phyloP scores from a whole-genome alignment of 2,113 vertebrate genomes.

The Cryptomyrus ogoouensis region DNA sequence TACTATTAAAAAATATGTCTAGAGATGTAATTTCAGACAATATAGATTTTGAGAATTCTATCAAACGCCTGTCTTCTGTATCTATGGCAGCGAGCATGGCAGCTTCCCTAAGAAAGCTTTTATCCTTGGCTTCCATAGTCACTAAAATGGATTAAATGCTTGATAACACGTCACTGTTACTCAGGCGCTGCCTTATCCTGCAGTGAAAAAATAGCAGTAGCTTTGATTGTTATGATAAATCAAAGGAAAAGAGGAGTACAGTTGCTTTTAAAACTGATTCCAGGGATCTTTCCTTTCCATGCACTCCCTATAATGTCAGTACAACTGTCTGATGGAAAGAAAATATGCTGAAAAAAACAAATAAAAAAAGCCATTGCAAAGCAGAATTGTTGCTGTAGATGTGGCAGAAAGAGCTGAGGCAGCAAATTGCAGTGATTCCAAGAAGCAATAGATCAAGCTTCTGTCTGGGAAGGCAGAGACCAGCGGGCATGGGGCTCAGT shows the following conservation, averaged over 20 bases:
- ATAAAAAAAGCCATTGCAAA: background rate
- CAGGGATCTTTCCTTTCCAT: background rate
- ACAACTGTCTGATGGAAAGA: background rate
- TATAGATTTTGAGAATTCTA: background rate
- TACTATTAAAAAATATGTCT: background rate
- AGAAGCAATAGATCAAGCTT: background rate
- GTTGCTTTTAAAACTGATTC: background rate
- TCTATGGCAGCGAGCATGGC: background rate
- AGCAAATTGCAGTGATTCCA: background rate
- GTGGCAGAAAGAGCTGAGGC: background rate
- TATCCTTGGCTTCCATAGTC: background rate
- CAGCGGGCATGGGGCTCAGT: background rate
- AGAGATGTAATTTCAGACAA: background rate
- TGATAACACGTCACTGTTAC: background rate
- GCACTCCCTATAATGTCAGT: background rate
- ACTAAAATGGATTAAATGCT: background rate
- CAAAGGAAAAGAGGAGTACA: background rate
- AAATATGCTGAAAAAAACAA: background rate
- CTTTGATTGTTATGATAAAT: background rate
- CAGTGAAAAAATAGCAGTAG: background rate
- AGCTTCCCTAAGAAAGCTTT: background rate
- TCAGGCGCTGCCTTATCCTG: background rate
- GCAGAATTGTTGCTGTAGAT: background rate
- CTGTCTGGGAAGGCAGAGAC: background rate
- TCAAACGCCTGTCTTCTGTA: background rate